These are phyloP conservation scores for Dryadula phaetusa DNA, from an alignment of 2,888 invertebrate species.

Conservation along the genomic window DNA sequence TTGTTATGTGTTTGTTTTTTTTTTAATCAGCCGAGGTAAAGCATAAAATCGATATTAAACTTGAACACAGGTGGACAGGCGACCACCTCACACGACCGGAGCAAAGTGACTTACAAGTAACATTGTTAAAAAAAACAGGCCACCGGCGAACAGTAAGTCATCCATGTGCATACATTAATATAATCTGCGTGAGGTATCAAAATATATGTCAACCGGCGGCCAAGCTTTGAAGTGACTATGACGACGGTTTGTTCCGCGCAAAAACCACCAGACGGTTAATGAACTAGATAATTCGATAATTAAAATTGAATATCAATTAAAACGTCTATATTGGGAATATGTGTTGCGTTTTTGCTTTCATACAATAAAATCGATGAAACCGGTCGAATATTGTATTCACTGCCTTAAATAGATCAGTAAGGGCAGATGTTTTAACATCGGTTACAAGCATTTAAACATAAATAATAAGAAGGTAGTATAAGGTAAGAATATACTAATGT, in stretches of 20 bases:
- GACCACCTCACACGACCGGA: conserved; percentile 72
- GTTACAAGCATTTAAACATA: not conserved
- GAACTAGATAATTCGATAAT: conserved; percentile 41
- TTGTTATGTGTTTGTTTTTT: conserved; percentile 37
- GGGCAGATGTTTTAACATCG: conserved; percentile 13
- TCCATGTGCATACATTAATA: conserved; percentile 78
- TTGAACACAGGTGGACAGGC: conserved; percentile 64
- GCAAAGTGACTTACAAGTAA: conserved; percentile 80
- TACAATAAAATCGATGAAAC: conserved; percentile 17
- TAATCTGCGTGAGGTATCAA: conserved; percentile 75
- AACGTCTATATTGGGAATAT: conserved; percentile 17
- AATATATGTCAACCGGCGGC: conserved; percentile 78
- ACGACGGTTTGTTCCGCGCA: conserved; percentile 35
- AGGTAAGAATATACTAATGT: too few relatives aligned
- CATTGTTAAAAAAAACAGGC: conserved; percentile 73
- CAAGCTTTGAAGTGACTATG: conserved; percentile 68
- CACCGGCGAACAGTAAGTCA: conserved; percentile 74
- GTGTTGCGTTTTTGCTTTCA: conserved; percentile 19
- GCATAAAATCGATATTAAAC: conserved; percentile 71
- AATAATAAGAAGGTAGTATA: not conserved
- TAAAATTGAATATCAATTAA: conserved; percentile 32
- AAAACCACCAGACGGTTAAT: conserved; percentile 39
- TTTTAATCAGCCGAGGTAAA: conserved; percentile 45
- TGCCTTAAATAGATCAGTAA: conserved; percentile 12
- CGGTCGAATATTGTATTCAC: conserved; percentile 5